Evolutionary conservation across 2,113 vertebrate genomes (phyloP).

Genomic region (Aspidoscelis tigris): DNA sequence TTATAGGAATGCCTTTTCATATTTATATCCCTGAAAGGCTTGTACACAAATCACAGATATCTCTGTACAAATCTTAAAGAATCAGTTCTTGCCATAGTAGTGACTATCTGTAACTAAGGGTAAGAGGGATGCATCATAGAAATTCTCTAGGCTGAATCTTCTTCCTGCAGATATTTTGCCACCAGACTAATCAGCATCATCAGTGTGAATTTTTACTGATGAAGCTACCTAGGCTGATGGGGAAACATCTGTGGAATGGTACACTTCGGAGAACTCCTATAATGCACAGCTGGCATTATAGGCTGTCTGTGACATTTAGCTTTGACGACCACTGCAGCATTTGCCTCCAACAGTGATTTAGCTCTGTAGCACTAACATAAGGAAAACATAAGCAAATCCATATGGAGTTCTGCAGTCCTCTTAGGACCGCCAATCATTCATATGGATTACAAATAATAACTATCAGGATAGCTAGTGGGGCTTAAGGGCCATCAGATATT

Average conservation of each 20-base stretch:
- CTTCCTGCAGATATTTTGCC: no score
- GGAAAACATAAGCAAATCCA: not conserved
- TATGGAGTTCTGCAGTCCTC: not conserved
- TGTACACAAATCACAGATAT: constrained; percentile 12
- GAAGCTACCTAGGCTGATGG: no score
- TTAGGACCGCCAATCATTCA: not conserved
- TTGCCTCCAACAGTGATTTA: not conserved
- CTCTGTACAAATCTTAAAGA: constrained; percentile 22
- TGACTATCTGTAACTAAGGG: no score
- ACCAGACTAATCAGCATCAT: no score
- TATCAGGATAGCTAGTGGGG: not conserved
- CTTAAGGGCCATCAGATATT: not conserved
- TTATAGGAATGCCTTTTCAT: constrained; percentile 26
- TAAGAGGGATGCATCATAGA: no score
- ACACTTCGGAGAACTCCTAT: no score
- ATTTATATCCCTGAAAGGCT: constrained; percentile 2
- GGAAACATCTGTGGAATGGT: no score
- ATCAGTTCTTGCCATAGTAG: not conserved
- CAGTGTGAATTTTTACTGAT: no score
- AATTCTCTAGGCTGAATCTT: no score
- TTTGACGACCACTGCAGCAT: not conserved
- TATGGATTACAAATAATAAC: not conserved
- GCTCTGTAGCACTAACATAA: not conserved
- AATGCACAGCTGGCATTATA: not conserved
- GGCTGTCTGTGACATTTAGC: constrained; percentile 23